Conservation (phyloP, 1,140 invertebrate species). For the Lepidostoma basale region DNA sequence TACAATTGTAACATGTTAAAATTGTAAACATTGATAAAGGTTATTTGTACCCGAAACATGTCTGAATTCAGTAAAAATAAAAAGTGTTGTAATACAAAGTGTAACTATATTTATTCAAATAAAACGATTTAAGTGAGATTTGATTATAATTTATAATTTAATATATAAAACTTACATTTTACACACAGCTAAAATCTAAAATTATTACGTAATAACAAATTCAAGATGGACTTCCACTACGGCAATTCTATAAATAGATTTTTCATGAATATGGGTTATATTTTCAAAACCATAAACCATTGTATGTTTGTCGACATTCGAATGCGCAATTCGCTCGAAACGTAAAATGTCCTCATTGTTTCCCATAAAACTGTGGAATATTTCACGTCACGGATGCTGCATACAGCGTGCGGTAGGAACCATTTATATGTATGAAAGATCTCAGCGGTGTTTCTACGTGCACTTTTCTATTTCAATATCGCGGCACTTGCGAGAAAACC, state of each 20-base stretch:
- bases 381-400: not conserved
- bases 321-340: not conserved
- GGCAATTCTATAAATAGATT: not conserved
- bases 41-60: too few species aligned
- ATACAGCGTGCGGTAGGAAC: too few species aligned
- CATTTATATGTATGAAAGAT: too few species aligned
- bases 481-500: not conserved
- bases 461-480: slow-evolving; percentile 14
- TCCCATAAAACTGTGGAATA: not conserved
- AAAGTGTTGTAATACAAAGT: too few species aligned
- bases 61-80: too few species aligned
- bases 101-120: too few species aligned
- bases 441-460: not conserved
- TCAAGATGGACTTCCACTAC: too few species aligned
- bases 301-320: not conserved
- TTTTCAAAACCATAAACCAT: not conserved
- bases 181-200: not conserved
- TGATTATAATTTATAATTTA: not conserved
- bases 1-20: too few species aligned
- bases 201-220: too few species aligned
- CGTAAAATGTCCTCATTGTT: slow-evolving; percentile 8
- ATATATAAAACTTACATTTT: not conserved
- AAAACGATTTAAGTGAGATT: too few species aligned
- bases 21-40: too few species aligned
- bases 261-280: not conserved